Conservation (phyloP, 2,113 vertebrate genomes). For the Xiphorhynchus elegans region DNA sequence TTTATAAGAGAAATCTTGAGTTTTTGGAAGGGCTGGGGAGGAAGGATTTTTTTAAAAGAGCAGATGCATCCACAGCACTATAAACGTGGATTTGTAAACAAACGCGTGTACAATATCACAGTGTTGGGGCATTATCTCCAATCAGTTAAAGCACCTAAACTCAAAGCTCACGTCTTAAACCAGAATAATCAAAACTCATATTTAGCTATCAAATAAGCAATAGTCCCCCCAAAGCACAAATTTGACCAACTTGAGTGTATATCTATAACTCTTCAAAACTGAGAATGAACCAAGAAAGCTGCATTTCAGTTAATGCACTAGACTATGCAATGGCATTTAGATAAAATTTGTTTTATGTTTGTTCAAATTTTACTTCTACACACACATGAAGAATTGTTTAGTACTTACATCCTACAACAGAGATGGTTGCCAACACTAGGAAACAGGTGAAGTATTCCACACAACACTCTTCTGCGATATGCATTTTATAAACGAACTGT, state of each 20-base stretch:
- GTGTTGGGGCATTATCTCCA: background rate
- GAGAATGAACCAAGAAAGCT: background rate
- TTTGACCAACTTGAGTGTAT: background rate
- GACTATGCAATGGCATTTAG: background rate
- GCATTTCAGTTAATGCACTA: background rate
- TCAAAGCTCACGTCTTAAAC: background rate
- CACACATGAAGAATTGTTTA: background rate
- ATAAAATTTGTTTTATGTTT: background rate
- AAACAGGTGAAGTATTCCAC: background rate
- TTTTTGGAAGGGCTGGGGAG: accelerated
- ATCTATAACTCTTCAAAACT: background rate
- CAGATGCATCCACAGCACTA: background rate
- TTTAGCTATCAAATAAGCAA: background rate
- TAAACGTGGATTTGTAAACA: background rate
- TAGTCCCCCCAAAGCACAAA: background rate
- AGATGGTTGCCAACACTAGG: background rate
- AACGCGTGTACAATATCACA: background rate
- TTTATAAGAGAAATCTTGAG: background rate
- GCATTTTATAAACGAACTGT: background rate
- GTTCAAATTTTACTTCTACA: background rate
- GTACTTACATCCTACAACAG: background rate
- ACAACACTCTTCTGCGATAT: background rate
- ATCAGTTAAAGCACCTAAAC: background rate
- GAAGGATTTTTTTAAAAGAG: background rate
- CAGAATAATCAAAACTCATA: background rate